Conservation (phyloP, 2,113 vertebrate species). For the Ophthalmolycus amberensis region DNA sequence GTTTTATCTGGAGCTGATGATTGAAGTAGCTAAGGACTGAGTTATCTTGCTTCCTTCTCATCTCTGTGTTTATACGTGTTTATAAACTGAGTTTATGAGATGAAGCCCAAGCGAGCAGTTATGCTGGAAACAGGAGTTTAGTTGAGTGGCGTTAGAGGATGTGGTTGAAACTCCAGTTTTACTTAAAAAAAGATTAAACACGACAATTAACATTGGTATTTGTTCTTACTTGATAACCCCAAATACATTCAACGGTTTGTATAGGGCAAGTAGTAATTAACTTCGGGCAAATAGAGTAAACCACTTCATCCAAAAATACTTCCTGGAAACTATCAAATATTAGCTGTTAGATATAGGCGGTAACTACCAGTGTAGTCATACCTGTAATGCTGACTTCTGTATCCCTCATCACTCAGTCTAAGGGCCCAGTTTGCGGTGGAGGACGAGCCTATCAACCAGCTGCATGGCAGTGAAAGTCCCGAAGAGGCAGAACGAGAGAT, state of each 20-base stretch:
- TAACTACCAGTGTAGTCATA: background rate
- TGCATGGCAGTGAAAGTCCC: conserved; percentile 80
- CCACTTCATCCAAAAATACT: conserved; percentile 11
- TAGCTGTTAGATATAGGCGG: background rate
- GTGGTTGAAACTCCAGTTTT: background rate
- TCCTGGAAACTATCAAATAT: conserved; percentile 23
- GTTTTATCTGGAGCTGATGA: background rate
- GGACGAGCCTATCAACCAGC: conserved; percentile 76
- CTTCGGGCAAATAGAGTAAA: background rate
- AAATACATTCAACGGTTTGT: background rate
- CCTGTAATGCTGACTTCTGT: conserved; percentile 11
- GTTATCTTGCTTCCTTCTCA: too few relatives aligned
- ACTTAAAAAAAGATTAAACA: background rate
- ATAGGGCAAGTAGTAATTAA: background rate
- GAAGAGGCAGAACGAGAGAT: conserved; percentile 82
- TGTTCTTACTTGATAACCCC: background rate
- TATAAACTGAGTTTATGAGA: too few relatives aligned
- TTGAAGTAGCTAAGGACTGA: background rate
- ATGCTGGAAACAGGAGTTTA: background rate
- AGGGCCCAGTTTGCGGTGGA: conserved; percentile 78
- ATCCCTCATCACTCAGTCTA: conserved; percentile 62
- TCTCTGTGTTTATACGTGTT: too few relatives aligned
- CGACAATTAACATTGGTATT: background rate
- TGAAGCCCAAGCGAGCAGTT: background rate
- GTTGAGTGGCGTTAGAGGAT: background rate